Percentiles rank a stretch among this genome's conserved stretches.
phyloP scores from a whole-genome alignment of 2,888 invertebrate species.

The Siphlonurus alternatus region DNA sequence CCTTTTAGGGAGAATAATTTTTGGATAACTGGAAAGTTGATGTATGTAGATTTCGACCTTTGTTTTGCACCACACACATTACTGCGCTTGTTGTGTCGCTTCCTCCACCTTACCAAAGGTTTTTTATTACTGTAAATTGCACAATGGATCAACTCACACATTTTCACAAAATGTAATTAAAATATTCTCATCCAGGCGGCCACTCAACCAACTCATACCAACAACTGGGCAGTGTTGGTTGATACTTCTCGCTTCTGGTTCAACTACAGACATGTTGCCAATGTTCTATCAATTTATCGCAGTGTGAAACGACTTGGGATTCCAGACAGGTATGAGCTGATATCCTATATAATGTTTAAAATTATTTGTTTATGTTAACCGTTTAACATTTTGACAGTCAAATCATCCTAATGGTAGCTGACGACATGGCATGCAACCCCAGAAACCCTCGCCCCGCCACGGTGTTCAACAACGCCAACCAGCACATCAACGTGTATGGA shows the following conservation, averaged over 20 bases:
- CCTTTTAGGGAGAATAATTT: no score
- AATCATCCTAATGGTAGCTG: slow-evolving; percentile 98
- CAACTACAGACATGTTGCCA: slow-evolving; percentile 98
- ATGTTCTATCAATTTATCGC: slow-evolving; percentile 93
- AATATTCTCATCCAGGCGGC: no score
- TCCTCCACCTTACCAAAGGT: no score
- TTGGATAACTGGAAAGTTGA: no score
- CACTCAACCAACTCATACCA: slow-evolving; percentile 60
- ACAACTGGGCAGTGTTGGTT: slow-evolving; percentile 98
- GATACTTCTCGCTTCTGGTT: slow-evolving; percentile 99
- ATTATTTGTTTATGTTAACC: neutral
- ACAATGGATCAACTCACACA: no score
- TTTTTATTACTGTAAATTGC: no score
- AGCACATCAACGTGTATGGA: slow-evolving; percentile 97
- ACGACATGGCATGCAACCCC: slow-evolving; percentile 99
- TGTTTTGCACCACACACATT: no score
- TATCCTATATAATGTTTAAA: neutral
- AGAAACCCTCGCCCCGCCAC: slow-evolving; percentile 95
- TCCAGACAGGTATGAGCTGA: slow-evolving; percentile 49
- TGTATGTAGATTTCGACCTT: no score
- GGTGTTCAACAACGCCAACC: slow-evolving; percentile 94
- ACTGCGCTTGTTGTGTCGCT: no score
- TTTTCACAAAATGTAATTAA: no score
- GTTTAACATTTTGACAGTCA: slow-evolving; percentile 49
- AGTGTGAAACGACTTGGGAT: slow-evolving; percentile 98